These are phyloP conservation scores for Chrysolina americana DNA, from an alignment of 2,888 invertebrate genomes.

Conservation along the genomic window DNA sequence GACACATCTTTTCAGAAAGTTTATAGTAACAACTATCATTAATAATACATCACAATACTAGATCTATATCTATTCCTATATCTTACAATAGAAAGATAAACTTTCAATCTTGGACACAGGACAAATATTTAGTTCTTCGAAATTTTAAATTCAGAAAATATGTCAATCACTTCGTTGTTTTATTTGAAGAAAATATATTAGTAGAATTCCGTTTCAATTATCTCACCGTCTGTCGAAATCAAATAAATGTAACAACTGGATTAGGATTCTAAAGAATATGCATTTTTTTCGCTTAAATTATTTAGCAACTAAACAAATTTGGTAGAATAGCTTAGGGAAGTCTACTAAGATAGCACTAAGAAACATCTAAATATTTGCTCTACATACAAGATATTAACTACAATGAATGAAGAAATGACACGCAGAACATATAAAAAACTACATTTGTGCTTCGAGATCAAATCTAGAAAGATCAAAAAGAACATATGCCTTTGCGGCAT, in stretches of 20 bases:
- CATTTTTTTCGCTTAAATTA: conserved; percentile 44
- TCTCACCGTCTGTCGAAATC: conserved; percentile 27
- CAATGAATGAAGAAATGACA: conserved; percentile 51
- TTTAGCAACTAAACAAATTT: conserved; percentile 41
- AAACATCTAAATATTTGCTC: conserved; percentile 62
- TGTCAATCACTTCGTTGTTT: conserved; percentile 46
- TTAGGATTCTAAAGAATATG: conserved; percentile 46
- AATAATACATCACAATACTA: conserved; percentile 64
- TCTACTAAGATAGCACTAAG: conserved; percentile 56
- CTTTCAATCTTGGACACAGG: conserved; percentile 59
- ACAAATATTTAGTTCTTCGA: conserved; percentile 61
- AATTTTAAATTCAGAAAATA: conserved; percentile 27
- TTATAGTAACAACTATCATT: conserved; percentile 51
- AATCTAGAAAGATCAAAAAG: conserved; percentile 68
- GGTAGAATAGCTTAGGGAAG: conserved; percentile 46
- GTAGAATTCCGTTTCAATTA: conserved; percentile 54
- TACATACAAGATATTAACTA: conserved; percentile 59
- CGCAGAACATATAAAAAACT: conserved; percentile 53
- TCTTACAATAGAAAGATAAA: conserved; percentile 57
- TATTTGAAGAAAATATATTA: conserved; percentile 43
- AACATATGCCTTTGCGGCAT: conserved; percentile 60
- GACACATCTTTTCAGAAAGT: conserved; percentile 65
- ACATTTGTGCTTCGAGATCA: conserved; percentile 68
- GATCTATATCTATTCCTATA: conserved; percentile 59
- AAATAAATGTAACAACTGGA: conserved; percentile 29